Base-by-base conservation (phyloP, 2,888 invertebrate species). In the Zaprionus lineosus region DNA sequence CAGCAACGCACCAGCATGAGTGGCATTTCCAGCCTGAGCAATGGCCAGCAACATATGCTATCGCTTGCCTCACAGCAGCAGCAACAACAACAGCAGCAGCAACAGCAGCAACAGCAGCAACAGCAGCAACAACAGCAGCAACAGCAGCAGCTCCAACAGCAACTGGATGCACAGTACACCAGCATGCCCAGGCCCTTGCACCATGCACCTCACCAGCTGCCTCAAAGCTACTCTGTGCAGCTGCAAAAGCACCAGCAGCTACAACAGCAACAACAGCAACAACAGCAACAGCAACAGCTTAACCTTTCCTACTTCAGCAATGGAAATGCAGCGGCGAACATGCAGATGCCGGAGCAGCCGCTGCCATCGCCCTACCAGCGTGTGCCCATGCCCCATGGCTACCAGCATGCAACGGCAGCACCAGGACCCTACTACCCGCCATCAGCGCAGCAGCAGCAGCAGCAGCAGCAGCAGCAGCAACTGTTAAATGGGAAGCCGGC, bases 331-430 rank as follows among this genome's bases (percentile, higher is more conserved):
- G 8, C 71, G 43, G 24, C 71, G 53, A 14, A 37, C 4, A 53
- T 53, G 15, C 59, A 51, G 16, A 33, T 34, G 29, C 65, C 31
- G 14, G 14, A 69, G 16, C 51, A 52, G 6, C 57, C 62, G 11
- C 18, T 85, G 26, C 81, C 85, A n/a, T 88, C 92, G 43, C 91
- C 92, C 5, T 93, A 93, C 86, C 93, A 93, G 78, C 90, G 93
- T 64, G 92, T 93, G 12, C 93, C 93, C 6, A 91, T 92, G 68
- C 92, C 92, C 2, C 92, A 93, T 57, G 71, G 92, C 90, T 87
- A 94, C 92, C 71, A 65, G 51, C 81, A 67, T 18, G 67, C 82
- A 90, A 93, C 33, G 91, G 26, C 92, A 1, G 90, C 57, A 31
- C 9, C 39, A 24, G 57, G 64, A 81, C 87, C 33, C 40, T 84